Percentiles rank a stretch among this genome's conserved stretches.
These are phyloP conservation scores for Clitarchus hookeri DNA, from an alignment of 2,888 invertebrate genomes.

Conservation along the genomic window DNA sequence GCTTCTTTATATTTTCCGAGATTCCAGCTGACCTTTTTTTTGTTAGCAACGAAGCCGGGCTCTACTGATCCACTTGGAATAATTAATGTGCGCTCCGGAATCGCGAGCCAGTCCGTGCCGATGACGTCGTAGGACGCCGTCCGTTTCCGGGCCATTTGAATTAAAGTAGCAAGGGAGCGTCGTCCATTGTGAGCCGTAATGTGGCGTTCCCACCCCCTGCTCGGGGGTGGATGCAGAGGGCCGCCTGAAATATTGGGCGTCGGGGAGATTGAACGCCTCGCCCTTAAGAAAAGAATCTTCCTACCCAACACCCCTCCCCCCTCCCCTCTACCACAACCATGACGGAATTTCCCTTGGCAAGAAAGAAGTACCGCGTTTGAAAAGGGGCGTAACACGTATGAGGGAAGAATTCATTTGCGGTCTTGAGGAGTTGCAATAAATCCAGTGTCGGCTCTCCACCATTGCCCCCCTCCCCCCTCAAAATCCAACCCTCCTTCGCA, in stretches of 20 bases:
- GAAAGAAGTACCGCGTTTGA: slow-evolving; percentile 22
- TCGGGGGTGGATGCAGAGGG: background rate
- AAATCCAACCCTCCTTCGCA: background rate
- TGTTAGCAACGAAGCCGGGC: background rate
- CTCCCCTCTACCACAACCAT: background rate
- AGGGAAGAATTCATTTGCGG: slow-evolving; percentile 28
- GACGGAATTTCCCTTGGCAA: slow-evolving; percentile 23
- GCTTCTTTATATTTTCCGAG: background rate
- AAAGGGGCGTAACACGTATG: slow-evolving; percentile 23
- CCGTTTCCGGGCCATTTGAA: slow-evolving; percentile 23
- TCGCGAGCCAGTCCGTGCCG: slow-evolving; percentile 4
- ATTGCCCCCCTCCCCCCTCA: background rate
- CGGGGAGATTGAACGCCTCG: slow-evolving; percentile 16
- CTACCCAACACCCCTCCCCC: background rate
- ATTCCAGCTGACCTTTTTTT: background rate
- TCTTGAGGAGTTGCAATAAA: slow-evolving; percentile 26
- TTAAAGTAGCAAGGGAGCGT: slow-evolving; percentile 19
- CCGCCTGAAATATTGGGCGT: slow-evolving; percentile 14
- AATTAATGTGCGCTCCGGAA: background rate
- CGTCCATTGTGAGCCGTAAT: slow-evolving; percentile 21
- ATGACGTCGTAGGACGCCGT: slow-evolving; percentile 9
- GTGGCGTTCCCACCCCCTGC: background rate
- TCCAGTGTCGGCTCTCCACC: slow-evolving; percentile 16
- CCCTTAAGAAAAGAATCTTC: slow-evolving; percentile 25
- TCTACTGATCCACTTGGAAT: background rate